A percentile compares a stretch with the other conserved stretches of the same genome.
Evolutionary conservation across 2,888 invertebrate genomes (phyloP).

Genomic region (Argyresthia albistria): DNA sequence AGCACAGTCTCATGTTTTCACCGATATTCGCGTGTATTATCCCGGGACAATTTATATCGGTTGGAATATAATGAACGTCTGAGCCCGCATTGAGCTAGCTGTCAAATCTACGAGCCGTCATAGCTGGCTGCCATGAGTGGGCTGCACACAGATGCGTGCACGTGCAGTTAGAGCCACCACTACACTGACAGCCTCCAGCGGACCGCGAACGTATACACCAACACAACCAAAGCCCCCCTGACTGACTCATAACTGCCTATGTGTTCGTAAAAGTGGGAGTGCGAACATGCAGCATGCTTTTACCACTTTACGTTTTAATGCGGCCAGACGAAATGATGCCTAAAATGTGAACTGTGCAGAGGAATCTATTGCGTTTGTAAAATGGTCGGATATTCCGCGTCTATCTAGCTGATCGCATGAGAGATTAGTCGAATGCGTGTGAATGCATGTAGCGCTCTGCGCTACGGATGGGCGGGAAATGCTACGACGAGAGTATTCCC

Average conservation of each 20-base stretch:
- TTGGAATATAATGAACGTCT: slow-evolving; percentile 68
- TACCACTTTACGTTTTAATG: slow-evolving; percentile 28
- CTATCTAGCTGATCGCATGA: slow-evolving; percentile 62
- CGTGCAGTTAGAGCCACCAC: slow-evolving; percentile 54
- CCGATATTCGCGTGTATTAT: slow-evolving; percentile 3
- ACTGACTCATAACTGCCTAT: slow-evolving; percentile 50
- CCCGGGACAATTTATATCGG: slow-evolving; percentile 45
- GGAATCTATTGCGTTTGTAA: slow-evolving; percentile 57
- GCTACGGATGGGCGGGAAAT: slow-evolving; percentile 59
- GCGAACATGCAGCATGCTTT: slow-evolving; percentile 69
- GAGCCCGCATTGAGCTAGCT: slow-evolving; percentile 73
- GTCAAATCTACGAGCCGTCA: slow-evolving; percentile 74
- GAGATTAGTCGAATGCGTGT: slow-evolving; percentile 68
- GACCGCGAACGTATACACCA: slow-evolving; percentile 52
- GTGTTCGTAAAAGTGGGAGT: slow-evolving; percentile 67
- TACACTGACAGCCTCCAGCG: slow-evolving; percentile 64
- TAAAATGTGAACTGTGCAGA: slow-evolving; percentile 52
- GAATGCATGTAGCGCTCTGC: slow-evolving; percentile 57
- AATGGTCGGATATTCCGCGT: slow-evolving; percentile 52
- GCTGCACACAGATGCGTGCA: slow-evolving; percentile 55
- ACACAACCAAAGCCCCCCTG: slow-evolving; percentile 42
- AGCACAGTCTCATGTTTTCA: slow-evolving; percentile 2
- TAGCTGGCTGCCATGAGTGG: slow-evolving; percentile 71
- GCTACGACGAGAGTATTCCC: slow-evolving; percentile 27
- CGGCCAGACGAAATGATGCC: slow-evolving; percentile 68